Base-by-base conservation (phyloP, 2,797 vertebrate genomes). In the Garrulus glandarius region DNA sequence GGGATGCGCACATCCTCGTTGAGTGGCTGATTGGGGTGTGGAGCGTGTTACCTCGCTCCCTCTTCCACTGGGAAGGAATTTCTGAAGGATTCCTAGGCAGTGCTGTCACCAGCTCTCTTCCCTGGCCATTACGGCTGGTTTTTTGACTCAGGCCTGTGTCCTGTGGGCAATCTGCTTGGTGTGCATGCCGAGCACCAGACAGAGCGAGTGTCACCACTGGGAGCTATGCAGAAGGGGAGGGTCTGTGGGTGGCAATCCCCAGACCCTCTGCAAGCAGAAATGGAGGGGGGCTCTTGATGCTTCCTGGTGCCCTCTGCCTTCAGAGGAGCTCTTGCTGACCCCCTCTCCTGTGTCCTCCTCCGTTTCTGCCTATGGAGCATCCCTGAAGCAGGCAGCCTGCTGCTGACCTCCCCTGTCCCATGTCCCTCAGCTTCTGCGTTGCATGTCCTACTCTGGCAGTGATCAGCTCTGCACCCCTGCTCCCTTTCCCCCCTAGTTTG, bases 1-100 rank as follows among this genome's bases (percentile, higher is more conserved):
- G 55, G 17, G 17, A 59, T 0, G 0, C 10, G 7, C 11, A 2
- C 0, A 0, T 10, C 36, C 8, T 15, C 1, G 0, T 43, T 93
- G 55, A 3, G 3, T 47, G 63, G 34, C 43, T 78, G 30, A 37
- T 52, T 13, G 41, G 1, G 1, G 12, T 52, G 12, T 4, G 1
- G 23, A 46, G 15, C 14, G 12, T 1, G 2, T 78, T 76, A 39
- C 13, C 15, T 78, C 2, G 0, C 9, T 13, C 14, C 3, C 11
- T 12, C 11, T 64, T 64, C 4, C 30, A 32, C 1, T 64, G 23
- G 30, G 37, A 71, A 11, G 8, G 24, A 5, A 24, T 44, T 79
- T 84, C 52, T 39, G 59, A n/a, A n/a, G 13, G 9, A 49, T 76
- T 65, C 61, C 69, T 34, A 49, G 37, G 15, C 19, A 50, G 15